phyloP scores from a whole-genome alignment of 2,888 invertebrate species.

The Boloria selene region DNA sequence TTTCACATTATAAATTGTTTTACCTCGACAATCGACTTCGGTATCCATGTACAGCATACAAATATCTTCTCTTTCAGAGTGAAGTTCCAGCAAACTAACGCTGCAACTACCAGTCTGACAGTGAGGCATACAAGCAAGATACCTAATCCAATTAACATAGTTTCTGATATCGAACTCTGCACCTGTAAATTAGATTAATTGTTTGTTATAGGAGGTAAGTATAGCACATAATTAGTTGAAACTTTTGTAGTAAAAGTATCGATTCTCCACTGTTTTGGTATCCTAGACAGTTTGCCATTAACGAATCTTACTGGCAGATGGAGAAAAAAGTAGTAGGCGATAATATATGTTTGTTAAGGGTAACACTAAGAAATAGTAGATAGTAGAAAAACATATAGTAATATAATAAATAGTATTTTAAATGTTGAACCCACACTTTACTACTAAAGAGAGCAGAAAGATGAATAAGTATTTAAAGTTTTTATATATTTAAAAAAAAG shows the following conservation, averaged over 20 bases:
- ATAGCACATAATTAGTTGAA: conserved; percentile 6
- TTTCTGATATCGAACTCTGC: conserved; percentile 49
- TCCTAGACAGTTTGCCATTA: too few species aligned
- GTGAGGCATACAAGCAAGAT: conserved; percentile 61
- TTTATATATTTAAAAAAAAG: neutral
- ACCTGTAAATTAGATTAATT: conserved; percentile 51
- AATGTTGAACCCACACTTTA: too few species aligned
- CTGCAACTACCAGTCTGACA: conserved; percentile 56
- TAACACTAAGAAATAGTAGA: too few species aligned
- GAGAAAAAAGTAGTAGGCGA: too few species aligned
- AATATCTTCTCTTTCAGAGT: conserved; percentile 83
- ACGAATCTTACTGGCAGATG: too few species aligned
- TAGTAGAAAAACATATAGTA: too few species aligned
- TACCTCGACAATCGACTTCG: conserved; percentile 88
- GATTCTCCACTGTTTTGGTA: too few species aligned
- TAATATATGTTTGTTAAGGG: too few species aligned
- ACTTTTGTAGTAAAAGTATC: neutral
- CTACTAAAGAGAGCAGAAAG: too few species aligned
- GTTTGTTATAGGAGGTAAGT: conserved; percentile 1
- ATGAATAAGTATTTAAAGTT: neutral
- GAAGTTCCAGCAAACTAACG: conserved; percentile 70
- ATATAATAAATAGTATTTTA: too few species aligned
- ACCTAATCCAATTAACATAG: conserved; percentile 64
- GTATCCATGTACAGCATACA: conserved; percentile 85
- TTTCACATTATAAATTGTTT: neutral